Evolutionary conservation across 1,140 invertebrate genomes (phyloP), one percentile per base, ranked within the genome.

Genomic region (Drosophila setifemur): DNA sequence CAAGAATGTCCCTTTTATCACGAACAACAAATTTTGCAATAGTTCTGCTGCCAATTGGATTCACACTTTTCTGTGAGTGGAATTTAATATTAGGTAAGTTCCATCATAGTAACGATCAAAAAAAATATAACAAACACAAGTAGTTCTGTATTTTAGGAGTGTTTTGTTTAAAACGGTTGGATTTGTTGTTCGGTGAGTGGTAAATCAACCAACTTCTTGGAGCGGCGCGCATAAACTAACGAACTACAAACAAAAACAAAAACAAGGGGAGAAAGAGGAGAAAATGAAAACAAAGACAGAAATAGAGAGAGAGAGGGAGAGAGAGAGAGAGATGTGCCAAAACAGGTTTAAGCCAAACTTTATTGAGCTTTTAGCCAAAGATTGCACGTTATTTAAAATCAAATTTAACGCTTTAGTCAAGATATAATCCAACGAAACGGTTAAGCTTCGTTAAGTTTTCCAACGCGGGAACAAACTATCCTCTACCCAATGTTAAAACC

Each of bases 181-280:
- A 45, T 28, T 42, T n/a, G n/a, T 11, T 45, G 42, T 54, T 70
- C 64, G 26, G 23, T 33, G 11, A 39, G 43, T 50, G 43, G 28
- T 49, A 49, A 25, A 63, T 33, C 78, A 82, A 81, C 77, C 78
- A 73, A 85, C 74, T 61, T 71, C 79, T 48, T 73, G 31, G 69
- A 85, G 58, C 53, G 42, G 45, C 73, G 78, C 78, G 78, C 39
- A 76, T 61, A 54, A 81, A 81, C 77, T 81, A 75, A 74, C 48
- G 25, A 53, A 52, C 61, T 29, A 60, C 72, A 31, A 45, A 72
- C 72, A 68, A 69, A 58, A 76, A 79, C 54, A 85, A 85, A 68
- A 70, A 78, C 63, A 55, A 25, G 45, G 25, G 37, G 43, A 31
- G 28, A 55, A 39, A 11, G 53, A 26, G 42, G 47, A 53, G 66